Conservation (phyloP, 1,140 invertebrate genomes). For the Belonocnema kinseyi region DNA sequence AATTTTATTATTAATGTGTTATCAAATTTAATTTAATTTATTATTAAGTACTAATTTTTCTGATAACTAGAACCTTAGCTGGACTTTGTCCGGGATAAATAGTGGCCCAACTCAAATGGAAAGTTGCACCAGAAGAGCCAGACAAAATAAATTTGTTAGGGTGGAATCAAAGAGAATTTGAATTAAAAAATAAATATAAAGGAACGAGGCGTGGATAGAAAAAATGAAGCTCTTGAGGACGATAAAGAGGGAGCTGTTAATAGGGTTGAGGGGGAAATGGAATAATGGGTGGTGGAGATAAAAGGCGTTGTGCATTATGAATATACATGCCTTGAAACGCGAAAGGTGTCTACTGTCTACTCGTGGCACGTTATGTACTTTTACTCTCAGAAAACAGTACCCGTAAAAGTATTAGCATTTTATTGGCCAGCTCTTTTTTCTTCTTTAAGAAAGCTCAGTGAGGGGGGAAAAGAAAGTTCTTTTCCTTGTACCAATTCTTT, state of each 20-base stretch:
- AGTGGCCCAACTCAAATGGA: too few species aligned
- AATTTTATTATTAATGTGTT: too few species aligned
- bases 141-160: not conserved
- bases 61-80: too few species aligned
- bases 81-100: too few species aligned
- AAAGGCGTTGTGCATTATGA: constrained; percentile 23
- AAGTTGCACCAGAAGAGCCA: not conserved
- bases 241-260: not conserved
- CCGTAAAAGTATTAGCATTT: constrained; percentile 26
- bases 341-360: constrained; percentile 26
- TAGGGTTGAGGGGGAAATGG: not conserved
- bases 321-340: constrained; percentile 28
- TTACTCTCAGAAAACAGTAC: constrained; percentile 23
- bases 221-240: not conserved
- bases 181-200: not conserved
- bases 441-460: not conserved
- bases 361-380: constrained; percentile 15
- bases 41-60: too few species aligned
- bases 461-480: not conserved
- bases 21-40: too few species aligned
- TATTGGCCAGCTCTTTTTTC: constrained; percentile 11
- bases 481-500: not conserved
- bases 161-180: not conserved
- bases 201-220: not conserved
- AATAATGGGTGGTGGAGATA: constrained; percentile 20